phyloP scores from a whole-genome alignment of 1,140 invertebrate genomes.

The Chelonus insularis region DNA sequence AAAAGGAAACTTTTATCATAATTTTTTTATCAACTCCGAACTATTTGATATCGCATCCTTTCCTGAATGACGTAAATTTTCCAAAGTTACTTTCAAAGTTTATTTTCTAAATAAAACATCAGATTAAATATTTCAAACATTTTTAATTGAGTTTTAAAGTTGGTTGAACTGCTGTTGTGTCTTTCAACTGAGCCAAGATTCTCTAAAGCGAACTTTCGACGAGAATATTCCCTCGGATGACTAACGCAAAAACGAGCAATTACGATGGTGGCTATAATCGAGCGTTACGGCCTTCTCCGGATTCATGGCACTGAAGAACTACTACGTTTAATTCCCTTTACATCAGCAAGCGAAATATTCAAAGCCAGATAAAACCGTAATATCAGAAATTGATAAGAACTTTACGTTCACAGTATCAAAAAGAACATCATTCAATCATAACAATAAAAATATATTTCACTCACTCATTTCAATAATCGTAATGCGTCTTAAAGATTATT shows the following conservation, averaged over 20 bases:
- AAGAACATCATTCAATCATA: not conserved
- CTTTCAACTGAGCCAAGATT: constrained; percentile 7
- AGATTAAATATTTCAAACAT: not conserved
- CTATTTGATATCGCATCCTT: no score
- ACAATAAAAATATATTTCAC: not conserved
- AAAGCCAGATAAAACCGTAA: not conserved
- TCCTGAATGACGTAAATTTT: no score
- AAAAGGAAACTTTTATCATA: no score
- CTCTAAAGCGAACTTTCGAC: not conserved
- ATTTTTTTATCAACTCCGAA: no score
- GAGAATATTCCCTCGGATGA: constrained; percentile 17
- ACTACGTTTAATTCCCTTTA: not conserved
- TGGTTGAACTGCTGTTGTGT: constrained; percentile 6
- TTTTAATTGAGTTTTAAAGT: not conserved
- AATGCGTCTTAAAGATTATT: not conserved
- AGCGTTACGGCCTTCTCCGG: constrained; percentile 13
- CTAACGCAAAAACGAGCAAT: constrained; percentile 20
- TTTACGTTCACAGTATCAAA: no score
- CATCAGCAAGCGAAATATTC: constrained; percentile 13
- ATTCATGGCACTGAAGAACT: constrained; percentile 15
- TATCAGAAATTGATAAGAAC: no score
- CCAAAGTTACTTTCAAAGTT: no score
- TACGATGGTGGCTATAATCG: constrained; percentile 18
- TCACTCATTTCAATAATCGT: not conserved
- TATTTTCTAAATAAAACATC: no score